These are phyloP conservation scores for Scatophagus argus DNA, from an alignment of 2,113 vertebrate species.

Conservation along the genomic window DNA sequence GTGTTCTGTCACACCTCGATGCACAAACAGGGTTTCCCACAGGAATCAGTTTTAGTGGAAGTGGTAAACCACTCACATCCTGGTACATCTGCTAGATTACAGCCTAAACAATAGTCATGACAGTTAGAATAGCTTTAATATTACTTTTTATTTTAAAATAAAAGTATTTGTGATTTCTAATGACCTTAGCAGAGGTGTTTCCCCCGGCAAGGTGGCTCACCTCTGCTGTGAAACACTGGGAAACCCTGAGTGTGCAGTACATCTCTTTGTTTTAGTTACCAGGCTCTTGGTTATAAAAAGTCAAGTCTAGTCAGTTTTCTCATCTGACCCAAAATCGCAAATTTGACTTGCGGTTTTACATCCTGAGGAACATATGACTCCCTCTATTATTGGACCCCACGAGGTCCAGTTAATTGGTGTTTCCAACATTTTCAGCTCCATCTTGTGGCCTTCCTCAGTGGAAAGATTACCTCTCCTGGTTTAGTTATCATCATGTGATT, in stretches of 20 bases:
- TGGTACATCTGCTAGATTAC: neutral
- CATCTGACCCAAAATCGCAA: neutral
- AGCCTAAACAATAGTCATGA: neutral
- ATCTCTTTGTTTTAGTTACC: neutral
- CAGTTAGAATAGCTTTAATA: neutral
- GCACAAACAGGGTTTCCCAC: neutral
- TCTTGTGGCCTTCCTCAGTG: neutral
- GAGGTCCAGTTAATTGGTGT: neutral
- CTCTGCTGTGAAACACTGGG: neutral
- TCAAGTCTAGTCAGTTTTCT: neutral
- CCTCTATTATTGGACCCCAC: too few species aligned
- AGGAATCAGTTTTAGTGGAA: neutral
- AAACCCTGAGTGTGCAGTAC: neutral
- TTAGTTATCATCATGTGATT: neutral
- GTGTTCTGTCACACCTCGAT: fast-evolving
- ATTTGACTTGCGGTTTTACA: neutral
- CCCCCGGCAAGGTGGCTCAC: neutral
- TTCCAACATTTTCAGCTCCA: constrained; percentile 20
- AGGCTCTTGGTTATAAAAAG: neutral
- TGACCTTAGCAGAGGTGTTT: neutral
- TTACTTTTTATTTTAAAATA: neutral
- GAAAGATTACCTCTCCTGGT: too few species aligned
- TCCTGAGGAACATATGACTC: neutral
- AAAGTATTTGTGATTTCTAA: neutral
- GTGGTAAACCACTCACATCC: neutral